A percentile compares a stretch with the other conserved stretches of the same genome.
phyloP scores from a whole-genome alignment of 2,888 invertebrate genomes.

The Lobophora halterata region DNA sequence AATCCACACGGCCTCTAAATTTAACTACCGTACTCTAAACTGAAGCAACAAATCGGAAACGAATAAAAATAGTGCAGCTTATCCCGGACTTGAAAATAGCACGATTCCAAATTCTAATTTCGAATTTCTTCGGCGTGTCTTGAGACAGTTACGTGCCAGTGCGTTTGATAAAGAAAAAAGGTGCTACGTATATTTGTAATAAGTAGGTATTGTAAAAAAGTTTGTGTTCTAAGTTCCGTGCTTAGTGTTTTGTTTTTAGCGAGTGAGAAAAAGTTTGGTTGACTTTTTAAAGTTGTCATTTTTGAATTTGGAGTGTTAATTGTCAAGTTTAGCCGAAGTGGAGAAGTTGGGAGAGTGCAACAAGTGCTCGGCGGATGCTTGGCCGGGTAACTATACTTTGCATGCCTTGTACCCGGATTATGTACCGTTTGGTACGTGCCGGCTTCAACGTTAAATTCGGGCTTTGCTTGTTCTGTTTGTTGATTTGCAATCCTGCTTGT shows the following conservation, averaged over 20 bases:
- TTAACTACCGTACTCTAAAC: slow-evolving; percentile 22
- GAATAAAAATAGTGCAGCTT: slow-evolving; percentile 30
- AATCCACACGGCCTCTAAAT: slow-evolving; percentile 36
- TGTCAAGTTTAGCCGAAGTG: slow-evolving; percentile 44
- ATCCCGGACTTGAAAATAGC: slow-evolving; percentile 19
- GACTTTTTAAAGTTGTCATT: slow-evolving; percentile 38
- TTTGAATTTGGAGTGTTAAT: slow-evolving; percentile 43
- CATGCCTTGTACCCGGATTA: slow-evolving; percentile 72
- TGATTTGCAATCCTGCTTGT: slow-evolving; percentile 47
- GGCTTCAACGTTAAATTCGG: slow-evolving; percentile 47
- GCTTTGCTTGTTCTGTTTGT: slow-evolving; percentile 51
- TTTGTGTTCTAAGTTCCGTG: slow-evolving; percentile 42
- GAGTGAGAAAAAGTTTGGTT: slow-evolving; percentile 25
- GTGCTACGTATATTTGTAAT: slow-evolving; percentile 50
- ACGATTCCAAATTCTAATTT: slow-evolving; percentile 29
- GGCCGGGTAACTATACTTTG: slow-evolving; percentile 76
- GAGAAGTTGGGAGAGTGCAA: slow-evolving; percentile 67
- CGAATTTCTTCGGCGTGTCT: slow-evolving; percentile 58
- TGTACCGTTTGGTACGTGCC: slow-evolving; percentile 45
- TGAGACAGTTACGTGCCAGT: slow-evolving; percentile 63
- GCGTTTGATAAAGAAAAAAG: slow-evolving; percentile 52
- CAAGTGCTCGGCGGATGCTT: slow-evolving; percentile 76
- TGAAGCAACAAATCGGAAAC: slow-evolving; percentile 23
- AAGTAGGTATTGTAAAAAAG: slow-evolving; percentile 33
- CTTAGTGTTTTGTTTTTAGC: slow-evolving; percentile 16